Percentiles rank a stretch among this genome's conserved stretches.
These are phyloP conservation scores for Amphipoea oculea DNA, from an alignment of 2,888 invertebrate species.

Conservation along the genomic window DNA sequence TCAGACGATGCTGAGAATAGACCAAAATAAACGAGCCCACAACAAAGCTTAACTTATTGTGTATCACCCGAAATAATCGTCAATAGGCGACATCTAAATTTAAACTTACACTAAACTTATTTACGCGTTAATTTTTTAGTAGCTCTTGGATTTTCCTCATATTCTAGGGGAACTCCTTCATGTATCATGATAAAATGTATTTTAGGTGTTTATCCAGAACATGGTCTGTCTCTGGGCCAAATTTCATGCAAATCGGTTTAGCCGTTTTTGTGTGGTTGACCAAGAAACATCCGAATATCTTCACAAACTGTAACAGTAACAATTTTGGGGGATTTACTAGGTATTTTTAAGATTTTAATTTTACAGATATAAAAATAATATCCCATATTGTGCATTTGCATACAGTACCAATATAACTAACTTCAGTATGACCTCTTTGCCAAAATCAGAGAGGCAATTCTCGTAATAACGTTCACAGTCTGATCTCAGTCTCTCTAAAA, in stretches of 20 bases:
- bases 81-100: conserved; percentile 24
- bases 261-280: background rate
- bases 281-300: background rate
- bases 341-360: background rate
- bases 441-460: background rate
- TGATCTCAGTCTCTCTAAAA: background rate
- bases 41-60: conserved; percentile 25
- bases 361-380: background rate
- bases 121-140: conserved; percentile 2
- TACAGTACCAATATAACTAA: background rate
- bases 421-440: background rate
- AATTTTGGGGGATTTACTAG: background rate
- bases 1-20: conserved; percentile 44
- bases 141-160: background rate
- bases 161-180: background rate
- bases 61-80: conserved; percentile 30
- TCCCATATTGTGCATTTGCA: background rate
- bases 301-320: background rate
- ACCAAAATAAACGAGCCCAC: conserved; percentile 32
- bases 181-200: background rate
- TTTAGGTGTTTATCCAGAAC: background rate
- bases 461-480: background rate
- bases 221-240: background rate
- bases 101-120: conserved; percentile 7
- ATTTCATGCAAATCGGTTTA: background rate